Percentiles rank a stretch among this genome's conserved stretches.
Conservation (phyloP, 2,888 invertebrate species). For the Hirudinaria manillensis region DNA sequence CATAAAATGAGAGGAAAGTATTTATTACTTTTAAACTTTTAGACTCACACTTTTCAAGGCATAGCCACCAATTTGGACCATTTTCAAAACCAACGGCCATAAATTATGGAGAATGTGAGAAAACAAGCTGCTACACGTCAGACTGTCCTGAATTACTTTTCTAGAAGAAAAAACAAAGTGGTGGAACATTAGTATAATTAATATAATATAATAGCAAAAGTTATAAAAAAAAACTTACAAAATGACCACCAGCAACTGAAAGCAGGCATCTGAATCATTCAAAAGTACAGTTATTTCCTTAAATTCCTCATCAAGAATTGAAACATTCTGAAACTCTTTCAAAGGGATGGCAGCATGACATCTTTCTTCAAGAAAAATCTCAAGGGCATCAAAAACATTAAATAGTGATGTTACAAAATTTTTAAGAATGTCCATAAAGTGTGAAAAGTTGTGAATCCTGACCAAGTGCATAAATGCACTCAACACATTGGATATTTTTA, state of each 20-base stretch:
- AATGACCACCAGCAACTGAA: not conserved
- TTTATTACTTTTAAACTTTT: too few species aligned
- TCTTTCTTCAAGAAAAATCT: not conserved
- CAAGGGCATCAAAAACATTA: too few species aligned
- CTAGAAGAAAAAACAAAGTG: too few species aligned
- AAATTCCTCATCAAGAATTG: not conserved
- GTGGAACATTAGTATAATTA: not conserved
- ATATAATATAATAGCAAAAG: not conserved
- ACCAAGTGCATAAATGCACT: too few species aligned
- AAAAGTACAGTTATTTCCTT: not conserved
- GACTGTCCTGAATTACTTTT: constrained; percentile 9
- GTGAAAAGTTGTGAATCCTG: too few species aligned
- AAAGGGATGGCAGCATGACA: too few species aligned
- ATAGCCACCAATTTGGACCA: constrained; percentile 9
- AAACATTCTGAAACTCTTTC: not conserved
- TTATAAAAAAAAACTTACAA: not conserved
- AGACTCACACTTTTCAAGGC: constrained; percentile 22
- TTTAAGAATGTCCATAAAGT: too few species aligned
- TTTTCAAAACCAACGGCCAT: constrained; percentile 6
- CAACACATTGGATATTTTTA: too few species aligned
- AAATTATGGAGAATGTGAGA: not conserved
- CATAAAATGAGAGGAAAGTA: too few species aligned
- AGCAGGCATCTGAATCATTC: constrained; percentile 18
- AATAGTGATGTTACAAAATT: too few species aligned
- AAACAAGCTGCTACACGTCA: not conserved